A percentile compares a stretch with the other conserved stretches of the same genome.
Conservation (phyloP, 2,113 vertebrate species). For the Datnioides undecimradiatus region DNA sequence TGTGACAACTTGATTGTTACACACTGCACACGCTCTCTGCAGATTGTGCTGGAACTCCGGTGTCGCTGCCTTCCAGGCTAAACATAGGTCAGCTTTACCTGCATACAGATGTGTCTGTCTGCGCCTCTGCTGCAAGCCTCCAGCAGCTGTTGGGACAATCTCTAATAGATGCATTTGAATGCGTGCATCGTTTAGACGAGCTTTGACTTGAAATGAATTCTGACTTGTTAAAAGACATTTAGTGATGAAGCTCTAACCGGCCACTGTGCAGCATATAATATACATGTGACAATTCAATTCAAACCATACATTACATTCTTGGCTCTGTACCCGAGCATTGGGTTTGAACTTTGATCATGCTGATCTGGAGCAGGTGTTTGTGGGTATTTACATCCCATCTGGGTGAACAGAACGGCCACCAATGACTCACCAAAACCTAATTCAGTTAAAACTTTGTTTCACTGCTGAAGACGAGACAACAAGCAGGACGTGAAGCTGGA, state of each 20-base stretch:
- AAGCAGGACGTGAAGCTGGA: neutral
- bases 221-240: neutral
- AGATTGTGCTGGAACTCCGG: neutral
- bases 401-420: neutral
- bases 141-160: neutral
- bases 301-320: too few relatives aligned
- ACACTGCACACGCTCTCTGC: neutral
- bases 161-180: neutral
- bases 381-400: neutral
- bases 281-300: neutral
- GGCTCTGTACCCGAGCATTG: neutral
- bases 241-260: too few relatives aligned
- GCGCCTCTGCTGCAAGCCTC: neutral
- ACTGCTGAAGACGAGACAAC: neutral
- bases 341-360: neutral
- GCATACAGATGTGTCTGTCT: conserved; percentile 11
- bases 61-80: neutral
- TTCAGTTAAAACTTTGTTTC: neutral
- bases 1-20: neutral
- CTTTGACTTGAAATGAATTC: neutral
- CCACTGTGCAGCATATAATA: neutral
- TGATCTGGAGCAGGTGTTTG: neutral
- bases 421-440: neutral
- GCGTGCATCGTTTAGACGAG: neutral
- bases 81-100: neutral